Percentiles rank a stretch among this genome's conserved stretches.
Conservation (phyloP, 2,113 vertebrate genomes). For the Channa maculata region DNA sequence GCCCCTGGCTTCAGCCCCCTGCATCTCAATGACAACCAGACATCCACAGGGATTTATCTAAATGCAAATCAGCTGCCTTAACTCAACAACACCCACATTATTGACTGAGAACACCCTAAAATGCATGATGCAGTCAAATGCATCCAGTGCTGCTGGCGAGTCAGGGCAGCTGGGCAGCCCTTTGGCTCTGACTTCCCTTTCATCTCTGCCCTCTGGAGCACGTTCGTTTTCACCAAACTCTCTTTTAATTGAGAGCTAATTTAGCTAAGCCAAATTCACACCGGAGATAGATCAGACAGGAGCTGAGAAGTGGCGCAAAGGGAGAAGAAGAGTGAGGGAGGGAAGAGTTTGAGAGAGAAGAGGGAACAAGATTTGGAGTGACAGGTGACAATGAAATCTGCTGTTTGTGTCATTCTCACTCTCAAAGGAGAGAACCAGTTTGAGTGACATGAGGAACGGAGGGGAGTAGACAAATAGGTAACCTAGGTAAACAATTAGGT, state of each 20-base stretch:
- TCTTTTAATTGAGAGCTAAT: conserved; percentile 77
- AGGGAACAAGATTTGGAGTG: conserved; percentile 29
- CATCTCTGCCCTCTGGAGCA: conserved; percentile 57
- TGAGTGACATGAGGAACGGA: neutral
- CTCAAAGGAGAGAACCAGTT: conserved; percentile 18
- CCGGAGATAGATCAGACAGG: conserved; percentile 38
- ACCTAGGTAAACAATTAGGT: neutral
- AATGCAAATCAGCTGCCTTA: conserved; percentile 77
- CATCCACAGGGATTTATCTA: conserved; percentile 78
- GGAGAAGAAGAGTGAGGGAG: conserved; percentile 1
- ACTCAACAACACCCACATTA: conserved; percentile 68
- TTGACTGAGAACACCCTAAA: conserved; percentile 64
- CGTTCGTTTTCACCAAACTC: conserved; percentile 70
- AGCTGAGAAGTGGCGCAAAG: conserved; percentile 10
- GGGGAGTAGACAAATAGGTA: conserved; percentile 3
- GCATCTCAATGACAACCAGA: conserved; percentile 74
- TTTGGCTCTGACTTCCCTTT: conserved; percentile 52
- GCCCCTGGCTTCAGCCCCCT: conserved; percentile 55
- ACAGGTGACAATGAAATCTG: conserved; percentile 57
- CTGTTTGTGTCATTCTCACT: conserved; percentile 35
- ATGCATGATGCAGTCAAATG: conserved; percentile 42
- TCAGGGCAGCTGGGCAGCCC: conserved; percentile 31
- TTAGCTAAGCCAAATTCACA: conserved; percentile 55
- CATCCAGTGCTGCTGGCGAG: conserved; percentile 24
- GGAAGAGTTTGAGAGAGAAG: conserved; percentile 1